Evolutionary conservation across 2,797 vertebrate species (phyloP), one percentile per base, ranked within the genome.

Genomic region (Fratercula arctica): DNA sequence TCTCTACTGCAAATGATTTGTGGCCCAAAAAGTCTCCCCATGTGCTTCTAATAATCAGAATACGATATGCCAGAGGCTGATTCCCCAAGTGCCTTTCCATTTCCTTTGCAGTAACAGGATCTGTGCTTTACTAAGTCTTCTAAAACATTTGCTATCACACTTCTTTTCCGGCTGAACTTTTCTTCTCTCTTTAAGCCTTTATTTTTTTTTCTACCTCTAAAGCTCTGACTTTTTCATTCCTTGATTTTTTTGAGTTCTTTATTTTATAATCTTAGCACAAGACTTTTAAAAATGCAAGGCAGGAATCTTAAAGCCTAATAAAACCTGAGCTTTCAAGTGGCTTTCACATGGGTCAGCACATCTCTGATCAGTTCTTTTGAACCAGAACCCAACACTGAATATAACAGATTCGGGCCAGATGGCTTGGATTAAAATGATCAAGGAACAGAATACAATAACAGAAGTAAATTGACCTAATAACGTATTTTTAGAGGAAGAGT

Each of bases 381-480:
- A 87, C 37, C 53, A 87, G 72, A 77, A 80, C 13, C 25, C 61
- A 67, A 5, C 28, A 74, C 28, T 64, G 64, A 60, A 83, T 74
- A 21, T 20, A 92, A 74, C 11, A 74, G 31, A 93, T 89, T 89
- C 3, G 4, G 54, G 57, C 28, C 69, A 93, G 50, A 75, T 81
- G 53, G 18, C 37, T 88, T 81, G 61, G 37, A 90, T 90, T 95
- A 91, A 90, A 94, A 80, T 39, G 23, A 83, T 68, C 82, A 88
- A 88, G 73, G 79, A 93, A 78, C 5, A 75, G 68, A 94, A 75
- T n/a, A 51, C 37, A 91, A 31, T 72, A 90, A 84, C 46, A 84
- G 45, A 91, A 93, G 33, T 78, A 94, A 95, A 86, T 59, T 86
- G 79, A 69, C 45, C 69, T 77, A 95, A 70, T 72, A 88, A 39